Conservation (phyloP, 2,888 invertebrate genomes). For the Smittia sp. region DNA sequence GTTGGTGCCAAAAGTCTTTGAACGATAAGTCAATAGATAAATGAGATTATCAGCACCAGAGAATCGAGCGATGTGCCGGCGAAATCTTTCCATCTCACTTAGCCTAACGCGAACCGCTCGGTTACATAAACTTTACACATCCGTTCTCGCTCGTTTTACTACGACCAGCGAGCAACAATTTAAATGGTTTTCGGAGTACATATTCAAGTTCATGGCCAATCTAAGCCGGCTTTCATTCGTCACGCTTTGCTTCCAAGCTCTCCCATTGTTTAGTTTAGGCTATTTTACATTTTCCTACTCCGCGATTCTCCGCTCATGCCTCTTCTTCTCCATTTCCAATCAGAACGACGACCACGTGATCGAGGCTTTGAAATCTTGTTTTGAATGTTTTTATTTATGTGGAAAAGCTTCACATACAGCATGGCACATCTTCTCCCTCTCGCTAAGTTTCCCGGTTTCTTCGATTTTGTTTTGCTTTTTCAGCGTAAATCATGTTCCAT, state of each 20-base stretch:
- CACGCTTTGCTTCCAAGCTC: slow-evolving; percentile 14
- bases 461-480: slow-evolving; percentile 1
- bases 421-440: neutral
- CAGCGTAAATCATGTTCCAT: neutral
- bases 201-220: slow-evolving; percentile 38
- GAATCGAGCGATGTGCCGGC: neutral
- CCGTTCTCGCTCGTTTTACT: slow-evolving; percentile 1
- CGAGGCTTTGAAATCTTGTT: slow-evolving; percentile 19
- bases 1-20: neutral
- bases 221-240: slow-evolving; percentile 32
- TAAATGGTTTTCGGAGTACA: slow-evolving; percentile 5
- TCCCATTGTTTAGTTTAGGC: neutral
- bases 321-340: slow-evolving; percentile 19
- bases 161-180: neutral
- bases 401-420: neutral
- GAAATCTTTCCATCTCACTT: neutral
- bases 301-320: slow-evolving; percentile 9
- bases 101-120: neutral
- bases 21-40: neutral
- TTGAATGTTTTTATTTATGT: slow-evolving; percentile 24
- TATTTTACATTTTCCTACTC: slow-evolving; percentile 13
- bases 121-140: slow-evolving; percentile 8
- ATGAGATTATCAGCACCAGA: neutral
- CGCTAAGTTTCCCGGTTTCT: neutral
- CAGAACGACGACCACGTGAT: slow-evolving; percentile 37